Evolutionary conservation across 1,140 invertebrate species (phyloP).

Genomic region (Ctenoplectra terminalis): DNA sequence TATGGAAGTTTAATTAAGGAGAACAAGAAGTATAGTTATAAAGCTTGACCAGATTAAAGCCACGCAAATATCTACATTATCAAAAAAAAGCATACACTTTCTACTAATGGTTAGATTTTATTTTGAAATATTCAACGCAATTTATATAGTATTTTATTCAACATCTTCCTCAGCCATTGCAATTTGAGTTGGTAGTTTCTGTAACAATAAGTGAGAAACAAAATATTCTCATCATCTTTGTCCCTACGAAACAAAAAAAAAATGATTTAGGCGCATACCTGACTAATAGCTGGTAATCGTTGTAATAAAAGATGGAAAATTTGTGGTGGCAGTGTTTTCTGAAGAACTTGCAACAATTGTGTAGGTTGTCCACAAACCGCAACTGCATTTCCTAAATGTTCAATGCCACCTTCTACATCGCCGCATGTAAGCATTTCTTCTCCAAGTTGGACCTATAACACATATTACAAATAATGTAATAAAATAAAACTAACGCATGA

Average conservation of each 20-base stretch:
- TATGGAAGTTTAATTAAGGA: constrained; percentile 54
- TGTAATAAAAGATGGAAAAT: constrained; percentile 94
- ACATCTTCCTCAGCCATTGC: constrained; percentile 81
- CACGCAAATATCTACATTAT: constrained; percentile 46
- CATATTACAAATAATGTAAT: constrained; percentile 7
- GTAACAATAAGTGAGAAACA: constrained; percentile 66
- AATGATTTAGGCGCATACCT: constrained; percentile 78
- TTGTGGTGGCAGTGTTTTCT: constrained; percentile 95
- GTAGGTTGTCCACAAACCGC: constrained; percentile 98
- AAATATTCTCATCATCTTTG: not conserved
- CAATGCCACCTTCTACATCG: constrained; percentile 94
- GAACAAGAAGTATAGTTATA: constrained; percentile 26
- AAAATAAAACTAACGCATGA: not conserved
- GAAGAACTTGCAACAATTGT: constrained; percentile 94
- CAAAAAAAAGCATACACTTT: constrained; percentile 61
- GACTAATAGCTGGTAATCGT: constrained; percentile 88
- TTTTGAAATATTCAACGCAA: constrained; percentile 70
- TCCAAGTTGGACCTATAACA: constrained; percentile 89
- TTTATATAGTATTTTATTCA: constrained; percentile 73
- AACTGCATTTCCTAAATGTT: constrained; percentile 97
- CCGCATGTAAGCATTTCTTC: constrained; percentile 94
- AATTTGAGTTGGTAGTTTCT: constrained; percentile 75
- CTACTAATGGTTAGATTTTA: constrained; percentile 66
- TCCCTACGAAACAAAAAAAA: not conserved
- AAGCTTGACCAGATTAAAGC: constrained; percentile 42